Conservation (phyloP, 2,113 vertebrate species). For the Sylvicapra grimmia region DNA sequence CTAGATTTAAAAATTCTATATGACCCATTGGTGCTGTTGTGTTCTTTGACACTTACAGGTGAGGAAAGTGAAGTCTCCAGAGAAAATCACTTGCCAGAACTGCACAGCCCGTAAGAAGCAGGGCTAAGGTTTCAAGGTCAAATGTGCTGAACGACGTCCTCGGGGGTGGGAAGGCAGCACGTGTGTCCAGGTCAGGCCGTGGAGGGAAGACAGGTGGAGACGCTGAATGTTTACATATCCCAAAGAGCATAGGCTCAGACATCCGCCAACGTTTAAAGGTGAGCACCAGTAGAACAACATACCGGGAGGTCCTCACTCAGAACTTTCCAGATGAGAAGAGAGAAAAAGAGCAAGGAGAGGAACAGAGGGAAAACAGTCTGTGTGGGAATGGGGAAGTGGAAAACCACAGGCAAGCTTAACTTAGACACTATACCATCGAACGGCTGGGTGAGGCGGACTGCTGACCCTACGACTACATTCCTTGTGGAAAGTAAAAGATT, state of each 20-base stretch:
- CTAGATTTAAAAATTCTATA: not conserved
- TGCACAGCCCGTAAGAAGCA: not conserved
- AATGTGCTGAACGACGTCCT: not conserved
- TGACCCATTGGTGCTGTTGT: fast-evolving
- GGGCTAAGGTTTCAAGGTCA: not conserved
- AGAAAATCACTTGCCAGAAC: not conserved
- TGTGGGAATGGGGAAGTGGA: not conserved
- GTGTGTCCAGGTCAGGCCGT: not conserved
- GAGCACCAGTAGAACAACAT: not conserved
- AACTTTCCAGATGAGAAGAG: not conserved
- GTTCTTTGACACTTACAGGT: not conserved
- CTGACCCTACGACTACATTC: not conserved
- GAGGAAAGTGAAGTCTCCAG: not conserved
- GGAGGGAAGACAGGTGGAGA: not conserved
- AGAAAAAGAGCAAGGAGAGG: not conserved
- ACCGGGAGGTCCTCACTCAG: not conserved
- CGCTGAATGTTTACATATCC: not conserved
- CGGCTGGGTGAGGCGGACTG: not conserved
- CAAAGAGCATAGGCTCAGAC: not conserved
- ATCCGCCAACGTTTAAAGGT: not conserved
- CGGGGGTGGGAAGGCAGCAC: not conserved
- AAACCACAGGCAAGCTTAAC: not conserved
- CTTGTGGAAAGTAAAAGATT: not conserved
- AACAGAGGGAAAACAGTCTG: not conserved
- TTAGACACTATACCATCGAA: not conserved